Percentiles rank a stretch among this genome's conserved stretches.
These are phyloP conservation scores for Rachycentron canadum DNA, from an alignment of 2,797 vertebrate species.

Conservation along the genomic window DNA sequence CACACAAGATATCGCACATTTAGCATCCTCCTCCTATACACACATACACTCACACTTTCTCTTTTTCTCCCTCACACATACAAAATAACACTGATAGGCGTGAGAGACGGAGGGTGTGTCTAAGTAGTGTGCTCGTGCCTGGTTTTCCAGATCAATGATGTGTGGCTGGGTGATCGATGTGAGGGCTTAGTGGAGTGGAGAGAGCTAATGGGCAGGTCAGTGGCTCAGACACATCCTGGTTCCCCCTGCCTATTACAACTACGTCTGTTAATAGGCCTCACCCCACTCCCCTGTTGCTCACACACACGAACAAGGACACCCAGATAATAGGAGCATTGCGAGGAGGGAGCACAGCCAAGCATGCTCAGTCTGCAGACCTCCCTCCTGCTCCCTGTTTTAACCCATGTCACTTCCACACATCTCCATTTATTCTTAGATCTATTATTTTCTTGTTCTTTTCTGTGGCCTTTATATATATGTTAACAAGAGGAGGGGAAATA, in stretches of 20 bases:
- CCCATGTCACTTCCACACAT: constrained; percentile 17
- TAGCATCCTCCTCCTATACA: background rate
- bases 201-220: constrained; percentile 81
- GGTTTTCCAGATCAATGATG: constrained; percentile 91
- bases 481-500: constrained; percentile 54
- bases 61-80: constrained; percentile 22
- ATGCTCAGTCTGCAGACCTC: constrained; percentile 46
- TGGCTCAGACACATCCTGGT: constrained; percentile 78
- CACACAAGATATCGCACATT: constrained; percentile 27
- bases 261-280: constrained; percentile 84
- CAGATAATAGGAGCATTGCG: constrained; percentile 40
- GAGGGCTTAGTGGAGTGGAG: constrained; percentile 83
- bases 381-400: constrained; percentile 46
- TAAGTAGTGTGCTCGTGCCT: constrained; percentile 87
- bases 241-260: constrained; percentile 85
- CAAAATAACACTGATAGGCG: constrained; percentile 45
- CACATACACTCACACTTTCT: background rate
- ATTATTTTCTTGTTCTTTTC: constrained; percentile 30
- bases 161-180: constrained; percentile 88
- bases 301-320: constrained; percentile 38
- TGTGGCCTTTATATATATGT: constrained; percentile 45
- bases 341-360: constrained; percentile 61
- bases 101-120: constrained; percentile 71
- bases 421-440: constrained; percentile 22
- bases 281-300: constrained; percentile 75